A percentile compares a stretch with the other conserved stretches of the same genome.
Conservation (phyloP, 1,140 invertebrate genomes). For the Camponotus pennsylvanicus region DNA sequence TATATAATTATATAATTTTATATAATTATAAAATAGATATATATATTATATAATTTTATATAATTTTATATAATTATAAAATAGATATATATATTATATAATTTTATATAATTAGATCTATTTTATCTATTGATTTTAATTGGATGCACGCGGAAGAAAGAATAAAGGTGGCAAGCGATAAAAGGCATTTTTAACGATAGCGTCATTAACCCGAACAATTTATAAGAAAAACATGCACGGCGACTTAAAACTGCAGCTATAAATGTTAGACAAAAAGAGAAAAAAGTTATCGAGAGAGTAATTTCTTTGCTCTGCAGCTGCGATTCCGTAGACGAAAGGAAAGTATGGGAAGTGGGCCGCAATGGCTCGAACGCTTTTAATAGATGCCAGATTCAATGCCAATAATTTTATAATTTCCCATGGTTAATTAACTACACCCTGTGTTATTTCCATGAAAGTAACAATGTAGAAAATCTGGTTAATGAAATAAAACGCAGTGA, state of each 20-base stretch:
- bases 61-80: too few species aligned
- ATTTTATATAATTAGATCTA: not conserved
- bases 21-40: too few species aligned
- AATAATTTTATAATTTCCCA: slow-evolving; percentile 64
- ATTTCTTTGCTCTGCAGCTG: slow-evolving; percentile 37
- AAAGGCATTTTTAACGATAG: not conserved
- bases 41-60: not conserved
- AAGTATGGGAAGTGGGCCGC: slow-evolving; percentile 37
- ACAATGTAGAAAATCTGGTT: slow-evolving; percentile 48
- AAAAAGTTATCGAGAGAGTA: slow-evolving; percentile 45
- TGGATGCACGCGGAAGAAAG: not conserved
- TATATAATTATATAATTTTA: not conserved
- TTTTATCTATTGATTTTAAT: slow-evolving; percentile 38
- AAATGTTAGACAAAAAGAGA: slow-evolving; percentile 25
- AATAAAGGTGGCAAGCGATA: slow-evolving; percentile 24
- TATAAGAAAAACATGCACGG: slow-evolving; percentile 43
- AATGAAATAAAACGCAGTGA: slow-evolving; percentile 47
- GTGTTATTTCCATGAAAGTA: slow-evolving; percentile 14
- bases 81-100: not conserved
- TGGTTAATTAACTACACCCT: slow-evolving; percentile 56
- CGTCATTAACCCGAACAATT: slow-evolving; percentile 52
- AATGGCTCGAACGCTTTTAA: slow-evolving; percentile 44
- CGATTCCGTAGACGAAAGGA: slow-evolving; percentile 33
- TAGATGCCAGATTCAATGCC: slow-evolving; percentile 42
- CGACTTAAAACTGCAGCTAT: slow-evolving; percentile 37